Percentiles rank a stretch among this genome's conserved stretches.
phyloP scores from a whole-genome alignment of 1,140 invertebrate genomes.

The Meloidogyne floridensis region DNA sequence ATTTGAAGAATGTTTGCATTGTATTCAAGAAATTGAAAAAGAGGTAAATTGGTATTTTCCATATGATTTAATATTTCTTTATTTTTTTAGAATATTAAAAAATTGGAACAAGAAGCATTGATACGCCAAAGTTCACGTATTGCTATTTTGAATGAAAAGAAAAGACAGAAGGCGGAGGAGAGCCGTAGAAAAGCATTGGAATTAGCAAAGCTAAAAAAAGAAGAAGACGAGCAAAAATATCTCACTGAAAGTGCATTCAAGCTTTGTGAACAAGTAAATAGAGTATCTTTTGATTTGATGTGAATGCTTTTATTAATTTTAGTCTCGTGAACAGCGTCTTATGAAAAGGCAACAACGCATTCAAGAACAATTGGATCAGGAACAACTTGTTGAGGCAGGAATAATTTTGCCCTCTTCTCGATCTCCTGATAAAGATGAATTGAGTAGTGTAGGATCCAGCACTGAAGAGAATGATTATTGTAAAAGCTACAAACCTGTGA shows the following conservation, averaged over 20 bases:
- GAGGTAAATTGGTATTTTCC: background rate
- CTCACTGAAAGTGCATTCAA: conserved; percentile 13
- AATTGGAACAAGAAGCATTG: background rate
- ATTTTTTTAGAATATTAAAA: background rate
- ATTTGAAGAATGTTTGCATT: conserved; percentile 21
- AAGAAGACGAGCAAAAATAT: conserved; percentile 2
- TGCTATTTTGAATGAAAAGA: conserved; percentile 11
- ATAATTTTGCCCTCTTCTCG: background rate
- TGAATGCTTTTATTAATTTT: background rate
- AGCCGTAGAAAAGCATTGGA: background rate
- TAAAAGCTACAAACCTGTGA: background rate
- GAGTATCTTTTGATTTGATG: background rate
- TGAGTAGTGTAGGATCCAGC: background rate
- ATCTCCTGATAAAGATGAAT: background rate
- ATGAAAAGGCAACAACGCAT: conserved; percentile 23
- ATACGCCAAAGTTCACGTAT: background rate
- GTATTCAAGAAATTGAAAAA: conserved; percentile 17
- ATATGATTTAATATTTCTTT: no score
- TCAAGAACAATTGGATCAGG: conserved; percentile 15
- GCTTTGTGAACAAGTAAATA: background rate
- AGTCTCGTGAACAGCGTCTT: conserved; percentile 33
- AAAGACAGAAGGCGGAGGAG: background rate
- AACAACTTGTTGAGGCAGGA: conserved; percentile 20
- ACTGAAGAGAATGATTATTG: background rate
- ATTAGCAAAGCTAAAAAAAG: background rate